A percentile compares a stretch with the other conserved stretches of the same genome.
These are phyloP conservation scores for Halocaridina rubra DNA, from an alignment of 2,888 invertebrate species.

Conservation along the genomic window DNA sequence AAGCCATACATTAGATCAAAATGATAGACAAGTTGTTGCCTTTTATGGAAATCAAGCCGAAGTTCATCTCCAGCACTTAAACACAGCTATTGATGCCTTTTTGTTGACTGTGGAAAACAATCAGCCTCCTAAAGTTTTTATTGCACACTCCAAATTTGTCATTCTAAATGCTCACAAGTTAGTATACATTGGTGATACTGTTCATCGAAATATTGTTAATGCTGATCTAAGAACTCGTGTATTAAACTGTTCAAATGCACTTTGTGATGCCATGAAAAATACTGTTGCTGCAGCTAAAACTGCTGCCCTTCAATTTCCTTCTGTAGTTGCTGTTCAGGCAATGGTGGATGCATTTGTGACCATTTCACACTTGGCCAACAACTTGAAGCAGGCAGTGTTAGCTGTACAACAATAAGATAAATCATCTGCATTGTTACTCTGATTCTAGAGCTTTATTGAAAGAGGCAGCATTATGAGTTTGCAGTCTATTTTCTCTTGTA, in stretches of 20 bases:
- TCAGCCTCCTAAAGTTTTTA: constrained; percentile 91
- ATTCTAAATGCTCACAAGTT: constrained; percentile 93
- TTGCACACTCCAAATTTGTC: constrained; percentile 94
- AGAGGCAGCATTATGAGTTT: background rate
- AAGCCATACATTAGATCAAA: constrained; percentile 72
- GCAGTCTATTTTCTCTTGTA: constrained; percentile 4
- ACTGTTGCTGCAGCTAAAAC: constrained; percentile 90
- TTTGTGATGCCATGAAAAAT: constrained; percentile 83
- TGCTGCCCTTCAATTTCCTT: constrained; percentile 92
- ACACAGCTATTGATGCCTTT: constrained; percentile 92
- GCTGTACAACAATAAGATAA: constrained; percentile 33
- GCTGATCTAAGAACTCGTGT: constrained; percentile 80
- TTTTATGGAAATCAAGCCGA: constrained; percentile 91
- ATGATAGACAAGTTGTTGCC: constrained; percentile 84
- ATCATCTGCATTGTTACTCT: background rate
- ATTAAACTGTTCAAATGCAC: constrained; percentile 80
- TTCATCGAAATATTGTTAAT: constrained; percentile 85
- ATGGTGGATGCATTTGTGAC: constrained; percentile 93
- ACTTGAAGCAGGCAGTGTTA: constrained; percentile 74
- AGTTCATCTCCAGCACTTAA: constrained; percentile 85
- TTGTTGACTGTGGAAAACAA: constrained; percentile 90
- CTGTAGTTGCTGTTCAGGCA: constrained; percentile 88
- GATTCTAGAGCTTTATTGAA: background rate
- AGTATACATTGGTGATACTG: constrained; percentile 93
- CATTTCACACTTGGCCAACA: constrained; percentile 85